Evolutionary conservation across 2,888 invertebrate species (phyloP), one percentile per base, ranked within the genome.

Genomic region (Dioctria rufipes): DNA sequence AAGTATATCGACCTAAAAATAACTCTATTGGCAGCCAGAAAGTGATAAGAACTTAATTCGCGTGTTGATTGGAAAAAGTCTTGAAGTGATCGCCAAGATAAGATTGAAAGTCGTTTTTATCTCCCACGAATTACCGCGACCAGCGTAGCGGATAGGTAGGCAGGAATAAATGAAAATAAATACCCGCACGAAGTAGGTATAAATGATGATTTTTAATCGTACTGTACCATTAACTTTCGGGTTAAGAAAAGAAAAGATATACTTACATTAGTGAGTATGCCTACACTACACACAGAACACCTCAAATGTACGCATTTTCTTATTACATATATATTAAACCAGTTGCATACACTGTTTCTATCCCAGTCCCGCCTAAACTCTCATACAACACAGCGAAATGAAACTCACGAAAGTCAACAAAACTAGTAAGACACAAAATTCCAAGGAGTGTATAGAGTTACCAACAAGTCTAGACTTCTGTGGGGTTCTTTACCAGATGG

Each of bases 31-130:
- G 58, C 13, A 42, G 39, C n/a, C 73, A 8, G 8, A 58, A 73
- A 73, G 9, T 73, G 60, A 73, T 73, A 54, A 73, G 25, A 73
- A 11, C 58, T 49, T 13, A 73, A n/a, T 58, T 49, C 40, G 58
- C 40, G 42, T 58, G 54, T 40, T 73, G 73, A 73, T 73, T 73
- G 73, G 73, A 73, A 73, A 73, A 13, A 58, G 25, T 73, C 73
- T 40, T 60, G 39, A 8, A 40, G 11, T 58, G 9, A 25, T 25
- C 25, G 40, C 40, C 13, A 60, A 4, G 73, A 73, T 73, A 73
- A 43, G 11, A 25, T 40, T 60, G 9, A 60, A 13, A 11, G 42
- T 39, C 67, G 13, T 6, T n/a, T 4, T 71, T 71, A 71, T 71
- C 71, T 51, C 40, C 54, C 42, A 51, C 40, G 39, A 61, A 51